These are phyloP conservation scores for Aplochiton taeniatus DNA, from an alignment of 2,797 vertebrate species.

Conservation along the genomic window DNA sequence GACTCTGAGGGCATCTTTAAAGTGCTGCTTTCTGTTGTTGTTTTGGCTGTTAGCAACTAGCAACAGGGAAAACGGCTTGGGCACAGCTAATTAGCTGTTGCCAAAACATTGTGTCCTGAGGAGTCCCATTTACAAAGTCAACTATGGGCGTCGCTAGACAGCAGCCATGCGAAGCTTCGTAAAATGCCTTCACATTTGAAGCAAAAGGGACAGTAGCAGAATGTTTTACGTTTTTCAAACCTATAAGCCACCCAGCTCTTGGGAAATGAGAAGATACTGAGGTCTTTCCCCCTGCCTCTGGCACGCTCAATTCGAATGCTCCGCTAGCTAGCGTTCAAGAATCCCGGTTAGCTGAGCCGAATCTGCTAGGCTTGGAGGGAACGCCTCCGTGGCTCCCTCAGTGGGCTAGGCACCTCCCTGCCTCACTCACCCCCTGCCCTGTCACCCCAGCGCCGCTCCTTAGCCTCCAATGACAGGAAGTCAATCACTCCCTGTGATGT, in stretches of 20 bases:
- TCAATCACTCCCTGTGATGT: conserved; percentile 1
- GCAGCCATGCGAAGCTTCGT: background rate
- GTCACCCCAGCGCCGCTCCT: background rate
- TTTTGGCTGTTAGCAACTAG: conserved; percentile 12
- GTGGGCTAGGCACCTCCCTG: too few relatives aligned
- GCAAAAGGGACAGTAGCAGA: too few relatives aligned
- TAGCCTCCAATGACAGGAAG: background rate
- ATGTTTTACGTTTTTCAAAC: too few relatives aligned
- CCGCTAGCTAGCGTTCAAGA: too few relatives aligned
- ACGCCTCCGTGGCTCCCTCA: too few relatives aligned
- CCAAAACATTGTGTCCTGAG: conserved; percentile 30
- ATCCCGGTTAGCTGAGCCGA: too few relatives aligned
- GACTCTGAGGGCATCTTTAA: conserved; percentile 28
- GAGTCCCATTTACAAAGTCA: conserved; percentile 26
- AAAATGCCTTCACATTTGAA: too few relatives aligned
- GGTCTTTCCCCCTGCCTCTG: too few relatives aligned
- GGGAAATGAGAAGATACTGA: too few relatives aligned
- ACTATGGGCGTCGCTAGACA: background rate
- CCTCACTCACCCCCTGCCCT: background rate
- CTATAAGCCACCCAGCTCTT: too few relatives aligned
- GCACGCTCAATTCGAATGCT: too few relatives aligned
- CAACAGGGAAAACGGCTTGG: conserved; percentile 28
- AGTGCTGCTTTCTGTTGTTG: conserved; percentile 38
- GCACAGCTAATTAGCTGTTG: conserved; percentile 43
- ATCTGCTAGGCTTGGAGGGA: too few relatives aligned